phyloP scores from a whole-genome alignment of 2,888 invertebrate genomes.

The Chymomyza amoena region DNA sequence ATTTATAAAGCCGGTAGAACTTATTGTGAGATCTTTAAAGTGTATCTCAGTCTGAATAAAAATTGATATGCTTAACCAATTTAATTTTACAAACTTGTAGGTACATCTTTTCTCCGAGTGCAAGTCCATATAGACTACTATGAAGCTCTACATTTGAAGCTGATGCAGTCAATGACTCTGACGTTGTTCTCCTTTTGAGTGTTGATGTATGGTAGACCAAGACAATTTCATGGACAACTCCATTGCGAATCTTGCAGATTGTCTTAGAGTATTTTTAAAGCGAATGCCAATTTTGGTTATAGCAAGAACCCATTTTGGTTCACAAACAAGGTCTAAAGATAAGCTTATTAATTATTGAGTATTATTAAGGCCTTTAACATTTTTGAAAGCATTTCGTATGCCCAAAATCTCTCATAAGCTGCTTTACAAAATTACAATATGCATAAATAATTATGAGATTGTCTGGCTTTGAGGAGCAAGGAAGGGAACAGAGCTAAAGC shows the following conservation, averaged over 20 bases:
- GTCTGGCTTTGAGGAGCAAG: constrained; percentile 26
- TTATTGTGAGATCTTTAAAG: too few species aligned
- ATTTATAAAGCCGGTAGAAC: too few species aligned
- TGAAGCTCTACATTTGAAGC: not conserved
- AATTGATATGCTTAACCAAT: not conserved
- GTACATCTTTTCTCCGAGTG: not conserved
- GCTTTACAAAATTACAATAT: constrained; percentile 18
- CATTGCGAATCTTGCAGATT: too few species aligned
- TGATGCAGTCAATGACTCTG: too few species aligned
- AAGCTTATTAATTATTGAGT: not conserved
- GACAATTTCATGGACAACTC: not conserved
- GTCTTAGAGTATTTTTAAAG: not conserved
- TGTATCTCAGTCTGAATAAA: too few species aligned
- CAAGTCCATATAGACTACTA: not conserved
- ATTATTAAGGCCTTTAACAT: not conserved
- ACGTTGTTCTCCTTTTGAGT: too few species aligned
- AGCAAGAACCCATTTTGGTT: not conserved
- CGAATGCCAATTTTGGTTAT: not conserved
- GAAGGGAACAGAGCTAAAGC: constrained; percentile 38
- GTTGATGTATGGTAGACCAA: not conserved
- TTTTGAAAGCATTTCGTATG: not conserved
- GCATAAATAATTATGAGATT: constrained; percentile 18
- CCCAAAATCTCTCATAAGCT: not conserved
- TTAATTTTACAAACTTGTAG: not conserved
- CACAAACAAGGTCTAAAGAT: not conserved